Evolutionary conservation across 2,113 vertebrate species (phyloP).

Genomic region (Caretta caretta): DNA sequence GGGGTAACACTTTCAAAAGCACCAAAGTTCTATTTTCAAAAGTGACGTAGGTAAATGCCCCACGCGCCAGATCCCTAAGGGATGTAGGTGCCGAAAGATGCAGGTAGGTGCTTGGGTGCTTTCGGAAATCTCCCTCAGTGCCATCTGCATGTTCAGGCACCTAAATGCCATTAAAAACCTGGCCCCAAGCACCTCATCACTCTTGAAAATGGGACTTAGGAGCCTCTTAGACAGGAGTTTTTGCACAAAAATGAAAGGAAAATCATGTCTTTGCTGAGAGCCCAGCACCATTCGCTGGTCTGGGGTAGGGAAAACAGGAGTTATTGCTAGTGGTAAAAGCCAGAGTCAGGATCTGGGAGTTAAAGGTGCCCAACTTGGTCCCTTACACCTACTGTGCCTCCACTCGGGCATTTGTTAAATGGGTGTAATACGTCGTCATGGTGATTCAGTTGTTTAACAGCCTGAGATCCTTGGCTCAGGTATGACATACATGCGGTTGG

Average conservation of each 20-base stretch:
- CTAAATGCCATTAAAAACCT: background rate
- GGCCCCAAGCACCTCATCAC: background rate
- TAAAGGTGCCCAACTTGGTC: background rate
- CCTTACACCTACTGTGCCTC: background rate
- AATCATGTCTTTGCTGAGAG: background rate
- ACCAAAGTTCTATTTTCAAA: background rate
- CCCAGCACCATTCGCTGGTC: background rate
- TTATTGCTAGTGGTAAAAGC: background rate
- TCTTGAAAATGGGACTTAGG: background rate
- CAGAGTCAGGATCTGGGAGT: background rate
- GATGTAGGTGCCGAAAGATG: background rate
- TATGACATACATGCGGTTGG: background rate
- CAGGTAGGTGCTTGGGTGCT: background rate
- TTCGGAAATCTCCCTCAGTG: background rate
- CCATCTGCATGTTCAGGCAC: background rate
- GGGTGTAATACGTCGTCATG: background rate
- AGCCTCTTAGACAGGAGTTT: background rate
- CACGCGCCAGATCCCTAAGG: background rate
- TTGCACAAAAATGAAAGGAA: background rate
- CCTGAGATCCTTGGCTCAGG: background rate
- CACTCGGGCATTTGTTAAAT: background rate
- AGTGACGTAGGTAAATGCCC: background rate
- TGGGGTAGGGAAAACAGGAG: background rate
- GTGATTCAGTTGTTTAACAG: background rate
- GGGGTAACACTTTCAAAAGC: background rate